Evolutionary conservation across 2,888 invertebrate species (phyloP).

Genomic region (Schrankia costaestrigalis): DNA sequence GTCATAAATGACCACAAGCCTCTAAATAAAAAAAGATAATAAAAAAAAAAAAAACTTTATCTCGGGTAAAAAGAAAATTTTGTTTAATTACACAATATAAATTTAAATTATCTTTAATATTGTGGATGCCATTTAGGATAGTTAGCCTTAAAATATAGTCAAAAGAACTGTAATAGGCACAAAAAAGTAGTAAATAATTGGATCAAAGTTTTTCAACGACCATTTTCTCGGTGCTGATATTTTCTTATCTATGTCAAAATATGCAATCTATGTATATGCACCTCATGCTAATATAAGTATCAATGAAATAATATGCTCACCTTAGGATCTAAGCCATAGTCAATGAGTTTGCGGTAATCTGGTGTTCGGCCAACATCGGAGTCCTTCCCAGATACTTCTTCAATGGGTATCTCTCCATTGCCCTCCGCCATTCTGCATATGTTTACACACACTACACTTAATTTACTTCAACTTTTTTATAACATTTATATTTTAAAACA

Average conservation of each 20-base stretch:
- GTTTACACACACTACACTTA: constrained; percentile 66
- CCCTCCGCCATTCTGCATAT: constrained; percentile 89
- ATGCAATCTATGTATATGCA: no score
- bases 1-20: no score
- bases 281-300: not conserved
- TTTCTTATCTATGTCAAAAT: no score
- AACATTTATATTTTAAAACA: constrained; percentile 17
- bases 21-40: no score
- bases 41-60: no score
- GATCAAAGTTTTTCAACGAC: no score
- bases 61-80: not conserved
- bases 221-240: no score
- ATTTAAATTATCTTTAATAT: not conserved
- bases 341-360: constrained; percentile 96
- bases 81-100: not conserved
- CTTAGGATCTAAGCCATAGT: constrained; percentile 97
- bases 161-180: no score
- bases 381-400: constrained; percentile 85
- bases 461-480: constrained; percentile 26
- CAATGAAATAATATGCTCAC: constrained; percentile 73
- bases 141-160: no score
- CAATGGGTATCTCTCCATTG: constrained; percentile 90
- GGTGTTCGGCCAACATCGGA: constrained; percentile 88
- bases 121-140: no score
- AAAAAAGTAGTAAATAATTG: no score